phyloP scores from a whole-genome alignment of 2,113 vertebrate genomes.

The Dipodomys stephensi region DNA sequence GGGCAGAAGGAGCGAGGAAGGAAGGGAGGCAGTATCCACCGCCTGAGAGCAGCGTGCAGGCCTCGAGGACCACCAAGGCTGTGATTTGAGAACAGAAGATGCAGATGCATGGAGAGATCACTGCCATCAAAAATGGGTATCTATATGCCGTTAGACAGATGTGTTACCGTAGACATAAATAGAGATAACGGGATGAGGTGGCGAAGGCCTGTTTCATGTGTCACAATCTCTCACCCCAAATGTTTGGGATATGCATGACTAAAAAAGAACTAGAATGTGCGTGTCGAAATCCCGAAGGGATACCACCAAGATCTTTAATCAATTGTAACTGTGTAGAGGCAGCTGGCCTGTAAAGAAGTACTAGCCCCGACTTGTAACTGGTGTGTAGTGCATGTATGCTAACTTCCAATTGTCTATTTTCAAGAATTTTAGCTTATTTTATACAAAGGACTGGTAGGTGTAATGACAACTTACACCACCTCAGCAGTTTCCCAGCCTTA shows the following conservation, averaged over 20 bases:
- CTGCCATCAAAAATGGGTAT: too few relatives aligned
- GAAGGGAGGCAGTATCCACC: too few relatives aligned
- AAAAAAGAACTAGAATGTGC: neutral
- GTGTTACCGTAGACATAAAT: too few relatives aligned
- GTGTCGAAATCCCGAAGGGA: neutral
- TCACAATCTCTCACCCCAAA: neutral
- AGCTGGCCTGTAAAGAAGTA: neutral
- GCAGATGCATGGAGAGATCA: neutral
- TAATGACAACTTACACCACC: neutral
- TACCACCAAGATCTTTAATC: slow-evolving; percentile 8
- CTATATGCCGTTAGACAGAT: too few relatives aligned
- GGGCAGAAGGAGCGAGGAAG: neutral
- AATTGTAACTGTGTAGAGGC: neutral
- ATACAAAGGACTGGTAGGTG: neutral
- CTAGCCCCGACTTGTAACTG: neutral
- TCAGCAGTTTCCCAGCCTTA: neutral
- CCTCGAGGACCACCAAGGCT: neutral
- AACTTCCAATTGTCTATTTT: neutral
- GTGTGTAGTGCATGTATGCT: neutral
- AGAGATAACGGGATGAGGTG: neutral
- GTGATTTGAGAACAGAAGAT: neutral
- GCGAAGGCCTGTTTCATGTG: slow-evolving; percentile 13
- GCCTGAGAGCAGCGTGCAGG: too few relatives aligned
- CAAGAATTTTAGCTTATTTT: neutral
- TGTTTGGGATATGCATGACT: neutral